Base-by-base conservation (phyloP, 2,888 invertebrate species). In the Melinaea menophilus region DNA sequence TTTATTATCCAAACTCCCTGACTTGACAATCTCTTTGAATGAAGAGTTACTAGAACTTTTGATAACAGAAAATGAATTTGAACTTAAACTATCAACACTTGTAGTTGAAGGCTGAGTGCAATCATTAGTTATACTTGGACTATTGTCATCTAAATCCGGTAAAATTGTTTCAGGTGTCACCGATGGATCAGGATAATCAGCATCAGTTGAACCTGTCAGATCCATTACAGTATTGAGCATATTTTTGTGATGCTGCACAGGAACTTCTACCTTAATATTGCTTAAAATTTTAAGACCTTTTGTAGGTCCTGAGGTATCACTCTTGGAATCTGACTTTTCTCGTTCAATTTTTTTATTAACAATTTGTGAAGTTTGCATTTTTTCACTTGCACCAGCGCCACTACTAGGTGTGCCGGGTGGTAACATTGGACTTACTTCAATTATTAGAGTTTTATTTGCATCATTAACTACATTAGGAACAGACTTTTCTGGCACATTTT, bases 231-330 rank as follows among this genome's bases (percentile, higher is more conserved):
- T 88, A 64, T 90, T 88, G 34, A 90, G 77, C 84, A 89, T 85
- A 70, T 84, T 88, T 72, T 88, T 89, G 68, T 84, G 80, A 76
- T 88, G 90, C 71, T 88, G 86, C 11, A 91, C 88, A 64, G 90
- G 91, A 48, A 91, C 88, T 78, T 91, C 91, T n/a, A 91, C 90
- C 71, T 91, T 91, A 51, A 91, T 87, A 71, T 91, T 91, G 72
- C 91, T 91, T 48, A 91, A 78, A 67, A 91, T 91, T 76, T 91
- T 91, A 11, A 91, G 77, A n/a, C 91, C 90, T 72, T 84, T 89
- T 56, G 74, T 83, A 35, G 82, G 66, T 3, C 82, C 81, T 46
- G 81, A 72, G 5, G 75, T 71, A 31, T 86, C 87, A 75, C 66
- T 75, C 68, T 79, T 81, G 2, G 65, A 37, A 13, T 81, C 80